Conservation (phyloP, 2,888 invertebrate species). For the Cancer borealis region DNA sequence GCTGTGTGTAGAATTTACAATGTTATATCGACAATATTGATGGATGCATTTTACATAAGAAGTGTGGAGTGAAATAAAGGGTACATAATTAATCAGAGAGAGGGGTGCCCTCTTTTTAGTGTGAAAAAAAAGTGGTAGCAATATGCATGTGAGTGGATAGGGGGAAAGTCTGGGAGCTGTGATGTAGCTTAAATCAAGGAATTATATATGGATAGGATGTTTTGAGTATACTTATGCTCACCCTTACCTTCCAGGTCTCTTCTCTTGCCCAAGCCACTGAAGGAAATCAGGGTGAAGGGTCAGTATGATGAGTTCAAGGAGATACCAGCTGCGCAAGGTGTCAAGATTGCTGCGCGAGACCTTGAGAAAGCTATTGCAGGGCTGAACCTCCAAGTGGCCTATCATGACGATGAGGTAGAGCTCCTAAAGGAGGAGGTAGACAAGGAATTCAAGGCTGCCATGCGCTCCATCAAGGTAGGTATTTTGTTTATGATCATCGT, state of each 20-base stretch:
- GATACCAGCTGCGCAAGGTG: conserved; percentile 97
- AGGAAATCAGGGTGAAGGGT: conserved; percentile 93
- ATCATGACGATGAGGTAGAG: conserved; percentile 96
- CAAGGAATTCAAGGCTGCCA: conserved; percentile 91
- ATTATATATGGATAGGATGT: no score
- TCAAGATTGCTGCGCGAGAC: conserved; percentile 98
- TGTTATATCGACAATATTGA: no score
- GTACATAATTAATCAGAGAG: no score
- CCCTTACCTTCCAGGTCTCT: conserved; percentile 83
- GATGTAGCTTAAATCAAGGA: no score
- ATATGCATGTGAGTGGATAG: no score
- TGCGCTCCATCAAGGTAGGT: conserved; percentile 90
- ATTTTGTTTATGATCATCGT: background rate
- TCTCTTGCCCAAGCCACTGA: conserved; percentile 98
- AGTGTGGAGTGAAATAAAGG: no score
- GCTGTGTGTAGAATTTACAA: no score
- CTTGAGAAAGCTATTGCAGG: conserved; percentile 97
- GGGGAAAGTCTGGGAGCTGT: no score
- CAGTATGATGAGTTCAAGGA: conserved; percentile 95
- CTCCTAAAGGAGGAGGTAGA: conserved; percentile 92
- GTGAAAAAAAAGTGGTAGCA: no score
- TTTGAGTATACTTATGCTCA: no score
- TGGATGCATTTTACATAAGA: no score
- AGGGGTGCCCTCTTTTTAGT: no score
- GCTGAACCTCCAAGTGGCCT: conserved; percentile 89